Conservation (phyloP, 2,888 invertebrate genomes). For the Lissonota sp. region DNA sequence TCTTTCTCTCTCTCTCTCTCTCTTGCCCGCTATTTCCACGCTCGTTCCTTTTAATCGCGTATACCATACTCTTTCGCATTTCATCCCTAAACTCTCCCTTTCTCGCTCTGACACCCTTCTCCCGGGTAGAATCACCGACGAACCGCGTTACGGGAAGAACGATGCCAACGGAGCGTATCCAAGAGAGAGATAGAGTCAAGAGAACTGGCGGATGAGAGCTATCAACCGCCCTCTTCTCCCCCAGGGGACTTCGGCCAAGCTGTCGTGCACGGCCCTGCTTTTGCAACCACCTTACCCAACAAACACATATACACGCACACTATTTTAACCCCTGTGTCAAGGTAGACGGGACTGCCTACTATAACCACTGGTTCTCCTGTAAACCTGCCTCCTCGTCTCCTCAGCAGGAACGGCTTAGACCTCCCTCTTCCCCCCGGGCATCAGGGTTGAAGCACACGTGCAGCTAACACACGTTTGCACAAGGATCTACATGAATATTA, state of each 20-base stretch:
- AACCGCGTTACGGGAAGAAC: conserved; percentile 45
- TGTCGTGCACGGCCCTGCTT: conserved; percentile 57
- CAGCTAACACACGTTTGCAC: neutral
- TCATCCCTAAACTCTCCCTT: conserved; percentile 16
- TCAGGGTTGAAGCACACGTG: conserved; percentile 23
- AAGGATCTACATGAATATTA: too few species aligned
- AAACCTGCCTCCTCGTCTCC: conserved; percentile 18
- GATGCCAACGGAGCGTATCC: conserved; percentile 43
- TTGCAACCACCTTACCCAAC: conserved; percentile 44
- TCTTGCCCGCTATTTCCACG: conserved; percentile 6
- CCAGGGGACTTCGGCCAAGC: conserved; percentile 68
- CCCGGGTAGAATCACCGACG: conserved; percentile 26
- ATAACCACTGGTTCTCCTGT: conserved; percentile 54
- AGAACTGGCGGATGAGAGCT: conserved; percentile 34
- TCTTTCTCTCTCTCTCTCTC: conserved; percentile 41
- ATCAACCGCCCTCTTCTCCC: conserved; percentile 38
- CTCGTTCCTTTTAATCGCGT: conserved; percentile 42
- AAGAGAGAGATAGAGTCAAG: conserved; percentile 15
- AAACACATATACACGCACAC: neutral
- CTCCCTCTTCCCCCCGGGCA: neutral
- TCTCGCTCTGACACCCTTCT: conserved; percentile 33
- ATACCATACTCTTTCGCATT: conserved; percentile 41
- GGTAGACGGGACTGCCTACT: conserved; percentile 34
- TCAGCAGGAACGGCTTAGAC: conserved; percentile 29
- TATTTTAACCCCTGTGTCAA: conserved; percentile 33